Conservation (phyloP, 2,888 invertebrate genomes). For the Sericinus montela region DNA sequence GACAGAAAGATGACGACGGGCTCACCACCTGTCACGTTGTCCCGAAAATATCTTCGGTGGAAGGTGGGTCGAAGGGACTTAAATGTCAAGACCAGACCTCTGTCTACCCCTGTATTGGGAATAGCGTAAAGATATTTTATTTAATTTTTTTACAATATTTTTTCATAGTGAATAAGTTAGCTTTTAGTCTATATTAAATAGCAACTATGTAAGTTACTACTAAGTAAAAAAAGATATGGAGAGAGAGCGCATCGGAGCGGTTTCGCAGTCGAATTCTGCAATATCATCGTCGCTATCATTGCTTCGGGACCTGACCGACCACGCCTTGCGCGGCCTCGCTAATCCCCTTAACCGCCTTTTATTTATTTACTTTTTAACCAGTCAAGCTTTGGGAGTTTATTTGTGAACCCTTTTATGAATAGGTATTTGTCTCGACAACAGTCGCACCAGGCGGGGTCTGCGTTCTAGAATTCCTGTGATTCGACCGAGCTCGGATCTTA, state of each 20-base stretch:
- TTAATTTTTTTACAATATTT: too few relatives aligned
- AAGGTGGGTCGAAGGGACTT: too few relatives aligned
- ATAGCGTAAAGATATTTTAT: too few relatives aligned
- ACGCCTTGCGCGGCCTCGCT: conserved; percentile 39
- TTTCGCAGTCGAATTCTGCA: conserved; percentile 34
- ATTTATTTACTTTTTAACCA: conserved; percentile 50
- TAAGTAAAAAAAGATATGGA: too few relatives aligned
- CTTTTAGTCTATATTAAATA: too few relatives aligned
- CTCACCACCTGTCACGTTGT: too few relatives aligned
- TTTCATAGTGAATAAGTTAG: too few relatives aligned
- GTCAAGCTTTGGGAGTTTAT: conserved; percentile 45
- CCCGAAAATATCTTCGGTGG: too few relatives aligned
- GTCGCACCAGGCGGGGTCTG: conserved; percentile 16
- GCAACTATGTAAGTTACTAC: not conserved
- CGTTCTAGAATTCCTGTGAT: conserved; percentile 30
- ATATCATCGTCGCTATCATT: conserved; percentile 56
- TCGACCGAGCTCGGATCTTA: conserved; percentile 25
- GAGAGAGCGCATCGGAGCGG: not conserved
- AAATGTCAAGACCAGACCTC: too few relatives aligned
- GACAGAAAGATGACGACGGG: too few relatives aligned
- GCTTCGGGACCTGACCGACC: conserved; percentile 52
- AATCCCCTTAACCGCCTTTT: conserved; percentile 57
- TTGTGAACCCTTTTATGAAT: conserved; percentile 58
- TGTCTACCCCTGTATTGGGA: too few relatives aligned
- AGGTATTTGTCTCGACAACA: conserved; percentile 23